A percentile compares a stretch with the other conserved stretches of the same genome.
phyloP scores from a whole-genome alignment of 2,888 invertebrate genomes.

The Anticlea derivata region DNA sequence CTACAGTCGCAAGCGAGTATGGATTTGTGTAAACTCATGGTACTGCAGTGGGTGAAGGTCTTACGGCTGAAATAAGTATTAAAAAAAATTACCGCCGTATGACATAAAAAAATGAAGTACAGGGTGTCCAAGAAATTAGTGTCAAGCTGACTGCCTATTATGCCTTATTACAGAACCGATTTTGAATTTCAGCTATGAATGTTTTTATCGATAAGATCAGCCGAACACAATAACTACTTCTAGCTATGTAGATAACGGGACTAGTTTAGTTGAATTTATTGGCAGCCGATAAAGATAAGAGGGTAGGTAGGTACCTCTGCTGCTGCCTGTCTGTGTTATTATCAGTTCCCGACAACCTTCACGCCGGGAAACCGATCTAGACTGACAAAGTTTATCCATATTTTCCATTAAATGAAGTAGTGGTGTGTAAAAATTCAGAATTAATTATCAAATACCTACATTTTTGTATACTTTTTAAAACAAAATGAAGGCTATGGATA shows the following conservation, averaged over 20 bases:
- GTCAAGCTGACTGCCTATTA: too few relatives aligned
- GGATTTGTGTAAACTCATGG: too few relatives aligned
- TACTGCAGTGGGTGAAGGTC: too few relatives aligned
- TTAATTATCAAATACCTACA: too few relatives aligned
- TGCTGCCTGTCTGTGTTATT: slow-evolving; percentile 39
- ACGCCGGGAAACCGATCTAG: slow-evolving; percentile 43
- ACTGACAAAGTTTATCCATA: background rate
- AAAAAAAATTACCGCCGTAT: too few relatives aligned
- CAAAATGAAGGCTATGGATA: slow-evolving; percentile 61
- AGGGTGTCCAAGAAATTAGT: too few relatives aligned
- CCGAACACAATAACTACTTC: slow-evolving; percentile 4
- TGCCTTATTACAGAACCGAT: too few relatives aligned
- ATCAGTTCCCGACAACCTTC: slow-evolving; percentile 50
- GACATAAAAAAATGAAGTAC: too few relatives aligned
- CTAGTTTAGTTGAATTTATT: slow-evolving; percentile 48
- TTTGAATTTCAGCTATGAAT: too few relatives aligned
- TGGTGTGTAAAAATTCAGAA: slow-evolving; percentile 2
- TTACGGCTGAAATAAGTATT: too few relatives aligned
- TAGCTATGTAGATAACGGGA: slow-evolving; percentile 4
- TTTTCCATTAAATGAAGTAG: background rate
- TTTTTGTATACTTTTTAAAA: background rate
- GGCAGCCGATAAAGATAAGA: slow-evolving; percentile 58
- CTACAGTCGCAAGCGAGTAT: too few relatives aligned
- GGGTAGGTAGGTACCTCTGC: slow-evolving; percentile 31
- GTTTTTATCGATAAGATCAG: too few relatives aligned